phyloP scores from a whole-genome alignment of 2,797 vertebrate species.

The Crocodylus rhombifer region DNA sequence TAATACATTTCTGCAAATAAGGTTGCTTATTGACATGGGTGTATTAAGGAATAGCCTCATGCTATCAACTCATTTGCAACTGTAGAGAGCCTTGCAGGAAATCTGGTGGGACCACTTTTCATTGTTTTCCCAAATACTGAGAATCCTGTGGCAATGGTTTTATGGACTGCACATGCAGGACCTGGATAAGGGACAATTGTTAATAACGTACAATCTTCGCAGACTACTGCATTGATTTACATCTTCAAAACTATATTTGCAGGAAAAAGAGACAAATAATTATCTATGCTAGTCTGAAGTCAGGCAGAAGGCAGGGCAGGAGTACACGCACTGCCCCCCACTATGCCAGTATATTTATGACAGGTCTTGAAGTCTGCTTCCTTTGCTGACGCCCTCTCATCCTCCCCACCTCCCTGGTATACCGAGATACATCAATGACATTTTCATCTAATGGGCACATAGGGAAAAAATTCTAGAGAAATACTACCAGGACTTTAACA shows the following conservation, averaged over 20 bases:
- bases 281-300: no score
- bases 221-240: not conserved
- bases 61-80: not conserved
- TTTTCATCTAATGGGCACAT: no score
- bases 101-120: not conserved
- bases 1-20: not conserved
- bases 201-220: not conserved
- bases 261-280: not conserved
- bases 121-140: not conserved
- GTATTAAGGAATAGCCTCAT: not conserved
- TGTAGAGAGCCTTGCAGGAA: not conserved
- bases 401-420: no score
- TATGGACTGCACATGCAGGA: not conserved
- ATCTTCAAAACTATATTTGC: not conserved
- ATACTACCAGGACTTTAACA: no score
- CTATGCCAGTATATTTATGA: no score
- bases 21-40: not conserved
- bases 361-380: no score
- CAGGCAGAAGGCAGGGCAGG: no score
- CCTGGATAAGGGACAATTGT: not conserved
- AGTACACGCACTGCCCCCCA: no score
- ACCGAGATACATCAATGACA: no score
- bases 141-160: not conserved
- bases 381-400: no score
- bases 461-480: no score